These are phyloP conservation scores for Ctenopoma multispine DNA, from an alignment of 2,797 vertebrate species.

Conservation along the genomic window DNA sequence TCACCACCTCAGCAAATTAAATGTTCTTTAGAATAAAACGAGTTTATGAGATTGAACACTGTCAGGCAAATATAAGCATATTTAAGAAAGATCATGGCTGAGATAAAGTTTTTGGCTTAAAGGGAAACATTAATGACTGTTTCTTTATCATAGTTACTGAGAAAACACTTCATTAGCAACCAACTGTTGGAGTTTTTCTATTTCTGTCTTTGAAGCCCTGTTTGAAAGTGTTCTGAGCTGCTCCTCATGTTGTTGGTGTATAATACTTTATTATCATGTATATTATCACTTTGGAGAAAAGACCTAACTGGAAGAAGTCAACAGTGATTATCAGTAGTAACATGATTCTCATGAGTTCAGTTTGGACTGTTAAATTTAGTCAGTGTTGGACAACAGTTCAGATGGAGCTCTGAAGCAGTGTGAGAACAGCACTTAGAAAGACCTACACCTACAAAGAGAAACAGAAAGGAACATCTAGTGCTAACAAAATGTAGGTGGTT, in stretches of 20 bases:
- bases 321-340: background rate
- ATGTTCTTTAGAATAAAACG: conserved; percentile 24
- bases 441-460: conserved; percentile 34
- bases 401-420: conserved; percentile 41
- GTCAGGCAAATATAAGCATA: background rate
- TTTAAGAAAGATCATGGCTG: background rate
- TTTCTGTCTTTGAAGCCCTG: background rate
- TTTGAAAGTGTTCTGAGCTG: background rate
- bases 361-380: background rate
- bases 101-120: conserved; percentile 35
- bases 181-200: no score
- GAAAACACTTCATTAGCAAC: no score
- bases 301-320: background rate
- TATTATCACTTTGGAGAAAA: conserved; percentile 1
- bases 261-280: background rate
- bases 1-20: conserved; percentile 59
- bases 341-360: conserved; percentile 3
- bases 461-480: conserved; percentile 35
- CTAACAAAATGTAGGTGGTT: conserved; percentile 16
- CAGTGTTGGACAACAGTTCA: conserved; percentile 14
- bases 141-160: background rate
- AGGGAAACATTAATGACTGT: conserved; percentile 35
- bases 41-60: conserved; percentile 18
- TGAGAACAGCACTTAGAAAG: conserved; percentile 40
- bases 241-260: background rate